Conservation (phyloP, 2,888 invertebrate species). For the Resseliella maxima region DNA sequence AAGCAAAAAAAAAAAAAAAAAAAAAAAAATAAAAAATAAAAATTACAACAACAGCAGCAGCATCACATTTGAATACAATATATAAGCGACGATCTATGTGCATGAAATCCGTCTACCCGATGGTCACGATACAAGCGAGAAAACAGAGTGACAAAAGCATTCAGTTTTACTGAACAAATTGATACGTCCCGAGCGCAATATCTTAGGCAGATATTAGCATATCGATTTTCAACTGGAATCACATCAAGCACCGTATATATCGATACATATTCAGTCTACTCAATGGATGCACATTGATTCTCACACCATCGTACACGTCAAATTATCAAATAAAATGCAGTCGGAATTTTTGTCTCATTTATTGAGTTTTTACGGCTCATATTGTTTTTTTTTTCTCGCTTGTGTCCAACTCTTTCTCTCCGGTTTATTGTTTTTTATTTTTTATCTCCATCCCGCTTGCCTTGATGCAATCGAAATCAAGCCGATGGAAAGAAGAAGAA, state of each 20-base stretch:
- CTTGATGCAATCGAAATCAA: background rate
- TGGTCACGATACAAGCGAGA: background rate
- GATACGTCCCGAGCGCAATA: constrained; percentile 38
- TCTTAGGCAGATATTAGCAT: constrained; percentile 42
- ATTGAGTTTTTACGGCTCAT: background rate
- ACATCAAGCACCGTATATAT: background rate
- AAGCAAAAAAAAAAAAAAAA: background rate
- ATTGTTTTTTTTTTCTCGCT: background rate
- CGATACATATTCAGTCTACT: background rate
- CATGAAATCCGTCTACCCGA: background rate
- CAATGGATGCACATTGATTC: background rate
- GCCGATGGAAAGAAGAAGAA: background rate
- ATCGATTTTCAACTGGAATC: constrained; percentile 7
- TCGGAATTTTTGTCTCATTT: background rate
- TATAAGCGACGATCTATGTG: constrained; percentile 44
- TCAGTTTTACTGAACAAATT: background rate
- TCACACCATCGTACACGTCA: background rate
- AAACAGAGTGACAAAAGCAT: background rate
- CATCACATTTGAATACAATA: background rate
- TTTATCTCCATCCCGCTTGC: background rate
- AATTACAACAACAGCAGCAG: background rate
- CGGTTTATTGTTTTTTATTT: background rate
- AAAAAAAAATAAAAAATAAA: no score
- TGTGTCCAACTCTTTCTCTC: background rate
- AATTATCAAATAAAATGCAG: constrained; percentile 46